Evolutionary conservation across 2,888 invertebrate species (phyloP), one percentile per base, ranked within the genome.

Genomic region (Tetranychus truncatus): DNA sequence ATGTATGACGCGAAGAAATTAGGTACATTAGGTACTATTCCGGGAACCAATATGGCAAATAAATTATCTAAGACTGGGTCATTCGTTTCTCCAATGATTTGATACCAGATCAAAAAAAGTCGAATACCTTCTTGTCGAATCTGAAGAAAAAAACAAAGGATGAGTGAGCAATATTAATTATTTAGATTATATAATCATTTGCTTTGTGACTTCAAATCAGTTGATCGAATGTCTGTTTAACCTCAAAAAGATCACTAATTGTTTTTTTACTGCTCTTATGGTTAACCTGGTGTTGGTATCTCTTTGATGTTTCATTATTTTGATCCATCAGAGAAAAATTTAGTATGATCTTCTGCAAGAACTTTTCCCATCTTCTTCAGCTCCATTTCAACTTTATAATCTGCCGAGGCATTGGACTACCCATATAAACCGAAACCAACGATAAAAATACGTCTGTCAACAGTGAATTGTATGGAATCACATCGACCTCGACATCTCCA

Each of bases 401-500:
- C 94, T 20, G 95, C 92, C 72, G 94, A 92, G 76, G 95, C 95
- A 81, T 92, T 94, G 71, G 95, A 95, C 6, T 95, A 95, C 76
- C 96, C 96, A 82, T 95, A 96, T 6, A 96, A 84, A 24, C 95
- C 95, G 83, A 95, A 93, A 71, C 95, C 95, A 74, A 95, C 92
- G 74, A 96, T 91, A 82, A 95, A 96, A 81, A 96, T 93, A 80
- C 95, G 87, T 78, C 92, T 89, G 83, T 96, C 95, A 1, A 95
- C 95, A 79, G 91, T 92, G 84, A 96, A 96, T 82, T 95, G 95
- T 82, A 96, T 95, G 76, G 93, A 93, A 83, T 96, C 96, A 82
- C 95, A 95, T 75, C 95, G 88, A 1, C 95, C 95, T 79, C 96
- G 87, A 83, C 95, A 96, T 75, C 95, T 88, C 95, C 96, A 96